Evolutionary conservation across 2,888 invertebrate genomes (phyloP).

Genomic region (Rapana venosa): DNA sequence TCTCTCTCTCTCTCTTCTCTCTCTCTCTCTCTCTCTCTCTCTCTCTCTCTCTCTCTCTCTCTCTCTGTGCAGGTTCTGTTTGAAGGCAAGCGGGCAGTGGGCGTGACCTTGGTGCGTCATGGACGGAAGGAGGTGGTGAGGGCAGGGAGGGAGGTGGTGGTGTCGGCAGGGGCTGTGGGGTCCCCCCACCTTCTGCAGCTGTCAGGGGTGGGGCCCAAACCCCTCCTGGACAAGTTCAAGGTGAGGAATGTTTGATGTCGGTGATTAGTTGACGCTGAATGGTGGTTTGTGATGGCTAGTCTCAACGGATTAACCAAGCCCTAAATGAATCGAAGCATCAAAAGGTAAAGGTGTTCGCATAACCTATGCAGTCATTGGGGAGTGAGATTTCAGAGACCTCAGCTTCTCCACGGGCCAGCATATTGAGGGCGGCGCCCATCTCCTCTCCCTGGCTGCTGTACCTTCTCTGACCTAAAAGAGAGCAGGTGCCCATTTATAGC

Average conservation of each 20-base stretch:
- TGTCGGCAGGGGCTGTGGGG: slow-evolving; percentile 48
- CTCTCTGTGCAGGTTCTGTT: slow-evolving; percentile 56
- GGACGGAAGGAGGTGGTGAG: slow-evolving; percentile 39
- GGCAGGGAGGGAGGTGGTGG: slow-evolving; percentile 47
- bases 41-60: neutral
- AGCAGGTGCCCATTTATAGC: too few relatives aligned
- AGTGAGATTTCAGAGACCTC: too few relatives aligned
- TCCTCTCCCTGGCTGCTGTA: too few relatives aligned
- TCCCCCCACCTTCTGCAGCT: slow-evolving; percentile 51
- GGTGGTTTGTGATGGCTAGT: too few relatives aligned
- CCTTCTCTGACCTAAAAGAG: too few relatives aligned
- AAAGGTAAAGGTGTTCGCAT: too few relatives aligned
- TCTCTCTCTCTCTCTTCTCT: neutral
- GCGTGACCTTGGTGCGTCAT: slow-evolving; percentile 43
- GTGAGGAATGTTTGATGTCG: slow-evolving; percentile 51
- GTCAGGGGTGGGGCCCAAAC: slow-evolving; percentile 49
- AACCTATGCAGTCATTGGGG: too few relatives aligned
- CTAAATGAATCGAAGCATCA: too few relatives aligned
- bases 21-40: neutral
- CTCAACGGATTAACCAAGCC: too few relatives aligned
- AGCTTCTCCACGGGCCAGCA: too few relatives aligned
- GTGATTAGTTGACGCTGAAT: too few relatives aligned
- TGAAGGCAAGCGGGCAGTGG: slow-evolving; percentile 48
- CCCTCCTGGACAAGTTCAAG: slow-evolving; percentile 60
- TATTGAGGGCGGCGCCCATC: too few relatives aligned